phyloP scores from a whole-genome alignment of 1,140 invertebrate genomes.

The Neocloeon triangulifer region DNA sequence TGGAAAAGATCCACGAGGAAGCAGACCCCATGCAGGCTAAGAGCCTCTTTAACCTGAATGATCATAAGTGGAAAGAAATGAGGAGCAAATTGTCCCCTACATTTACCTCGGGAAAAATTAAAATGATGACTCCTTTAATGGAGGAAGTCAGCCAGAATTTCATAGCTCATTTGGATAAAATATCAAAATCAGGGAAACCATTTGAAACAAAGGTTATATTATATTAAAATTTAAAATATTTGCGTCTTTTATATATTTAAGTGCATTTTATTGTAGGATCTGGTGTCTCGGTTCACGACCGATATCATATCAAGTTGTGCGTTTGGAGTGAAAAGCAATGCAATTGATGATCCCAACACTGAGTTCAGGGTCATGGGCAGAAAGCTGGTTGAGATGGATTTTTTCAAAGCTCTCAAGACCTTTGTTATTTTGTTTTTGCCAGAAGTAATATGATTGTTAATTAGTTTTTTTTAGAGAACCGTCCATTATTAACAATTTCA shows the following conservation, averaged over 20 bases:
- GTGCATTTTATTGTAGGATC: slow-evolving; percentile 15
- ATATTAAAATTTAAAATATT: no score
- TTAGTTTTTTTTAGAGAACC: no score
- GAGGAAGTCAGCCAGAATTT: slow-evolving; percentile 17
- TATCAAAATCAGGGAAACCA: slow-evolving; percentile 4
- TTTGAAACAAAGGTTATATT: no score
- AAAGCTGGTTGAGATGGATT: no score
- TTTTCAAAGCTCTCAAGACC: no score
- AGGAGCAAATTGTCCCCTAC: slow-evolving; percentile 23
- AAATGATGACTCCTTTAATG: slow-evolving; percentile 26
- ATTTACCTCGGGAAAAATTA: slow-evolving; percentile 27
- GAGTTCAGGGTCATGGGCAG: slow-evolving; percentile 23
- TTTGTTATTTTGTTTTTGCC: no score
- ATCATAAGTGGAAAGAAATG: slow-evolving; percentile 19
- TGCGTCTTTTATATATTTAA: no score
- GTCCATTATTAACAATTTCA: no score
- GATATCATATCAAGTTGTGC: slow-evolving; percentile 29
- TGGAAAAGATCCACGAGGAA: neutral
- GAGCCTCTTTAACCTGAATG: slow-evolving; percentile 13
- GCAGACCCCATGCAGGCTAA: slow-evolving; percentile 14
- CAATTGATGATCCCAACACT: slow-evolving; percentile 20
- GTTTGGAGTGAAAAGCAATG: slow-evolving; percentile 28
- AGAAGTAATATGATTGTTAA: no score
- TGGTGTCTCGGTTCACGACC: slow-evolving; percentile 24
- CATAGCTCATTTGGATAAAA: slow-evolving; percentile 13